Evolutionary conservation across 2,888 invertebrate genomes (phyloP), one percentile per base, ranked within the genome.

Genomic region (Synanthedon myopaeformis): DNA sequence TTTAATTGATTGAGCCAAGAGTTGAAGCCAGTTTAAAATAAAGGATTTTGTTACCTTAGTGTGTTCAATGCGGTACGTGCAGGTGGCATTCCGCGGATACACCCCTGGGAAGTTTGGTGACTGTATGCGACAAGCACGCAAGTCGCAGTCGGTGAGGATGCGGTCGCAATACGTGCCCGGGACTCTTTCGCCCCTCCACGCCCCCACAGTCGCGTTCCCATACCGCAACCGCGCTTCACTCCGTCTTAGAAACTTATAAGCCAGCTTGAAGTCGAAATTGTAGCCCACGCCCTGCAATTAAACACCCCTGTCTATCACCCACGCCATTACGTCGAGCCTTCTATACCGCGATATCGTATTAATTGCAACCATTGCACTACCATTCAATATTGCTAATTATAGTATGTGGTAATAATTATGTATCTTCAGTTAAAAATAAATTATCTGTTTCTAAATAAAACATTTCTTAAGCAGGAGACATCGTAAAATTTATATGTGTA

Each of bases 41-140:
- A 45, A 10, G 8, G 3, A 3, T 35, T 11, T 50, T 17, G 12
- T 73, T 63, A 88, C 88, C 84, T 88, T 88, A 56, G 87, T 89
- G 66, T 90, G 90, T 75, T 90, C 91, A 57, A 93, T 90, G 64
- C 92, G 89, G 86, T 93, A 94, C 74, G 92, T 92, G 79, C 94
- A 94, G 63, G 94, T 94, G 58, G 95, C 92, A 78, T 96, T 96
- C 57, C 95, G 88, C 4, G 96, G 96, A 80, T 96, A 96, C 61
- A 95, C 92, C 53, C 96, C 96, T 11, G 96, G 96, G 79, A 94
- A 96, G 89, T 96, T 96, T 11, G 96, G 96, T 23, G 95, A 95
- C 80, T 94, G 94, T 57, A 95, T 91, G 58, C 94, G 91, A 80
- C 93, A 93, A 51, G 86, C 85, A 61, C 82, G 79, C 56, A 91